Percentiles rank a stretch among this genome's conserved stretches.
These are phyloP conservation scores for Trinorchestia longiramus DNA, from an alignment of 1,140 invertebrate species.

Conservation along the genomic window DNA sequence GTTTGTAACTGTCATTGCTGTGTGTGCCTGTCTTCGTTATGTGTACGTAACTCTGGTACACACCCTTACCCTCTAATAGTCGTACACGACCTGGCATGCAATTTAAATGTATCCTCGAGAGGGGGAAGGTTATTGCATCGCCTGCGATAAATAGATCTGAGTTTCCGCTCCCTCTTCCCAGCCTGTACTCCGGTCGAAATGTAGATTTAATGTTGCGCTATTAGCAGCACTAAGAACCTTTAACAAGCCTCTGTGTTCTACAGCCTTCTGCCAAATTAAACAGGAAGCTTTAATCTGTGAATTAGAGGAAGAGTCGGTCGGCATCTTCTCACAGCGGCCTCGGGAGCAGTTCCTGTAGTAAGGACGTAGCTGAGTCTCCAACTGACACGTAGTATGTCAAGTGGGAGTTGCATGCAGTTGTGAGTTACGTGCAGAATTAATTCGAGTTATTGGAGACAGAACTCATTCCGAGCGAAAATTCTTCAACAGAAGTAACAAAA, in stretches of 20 bases:
- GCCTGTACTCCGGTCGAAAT: not conserved
- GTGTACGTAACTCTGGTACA: not conserved
- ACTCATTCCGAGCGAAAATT: too few relatives aligned
- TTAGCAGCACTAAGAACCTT: conserved; percentile 46
- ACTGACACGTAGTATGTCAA: not conserved
- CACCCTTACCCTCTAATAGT: not conserved
- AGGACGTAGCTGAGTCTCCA: not conserved
- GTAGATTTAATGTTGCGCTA: conserved; percentile 29
- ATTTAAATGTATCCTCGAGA: conserved; percentile 4
- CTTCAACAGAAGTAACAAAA: too few relatives aligned
- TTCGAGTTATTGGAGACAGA: too few relatives aligned
- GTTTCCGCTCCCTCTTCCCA: not conserved
- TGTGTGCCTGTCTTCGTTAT: too few relatives aligned
- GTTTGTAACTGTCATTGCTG: too few relatives aligned
- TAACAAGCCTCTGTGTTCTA: conserved; percentile 38
- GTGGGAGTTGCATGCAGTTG: not conserved
- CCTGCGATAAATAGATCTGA: conserved; percentile 28
- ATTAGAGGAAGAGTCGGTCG: not conserved
- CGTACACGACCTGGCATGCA: not conserved
- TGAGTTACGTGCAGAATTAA: not conserved
- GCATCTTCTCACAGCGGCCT: not conserved
- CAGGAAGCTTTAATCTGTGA: conserved; percentile 44
- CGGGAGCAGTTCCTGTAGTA: not conserved
- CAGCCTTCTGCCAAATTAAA: conserved; percentile 36
- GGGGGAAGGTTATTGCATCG: conserved; percentile 33